These are phyloP conservation scores for Enteromius treurensis DNA, from an alignment of 2,797 vertebrate species.

Conservation along the genomic window DNA sequence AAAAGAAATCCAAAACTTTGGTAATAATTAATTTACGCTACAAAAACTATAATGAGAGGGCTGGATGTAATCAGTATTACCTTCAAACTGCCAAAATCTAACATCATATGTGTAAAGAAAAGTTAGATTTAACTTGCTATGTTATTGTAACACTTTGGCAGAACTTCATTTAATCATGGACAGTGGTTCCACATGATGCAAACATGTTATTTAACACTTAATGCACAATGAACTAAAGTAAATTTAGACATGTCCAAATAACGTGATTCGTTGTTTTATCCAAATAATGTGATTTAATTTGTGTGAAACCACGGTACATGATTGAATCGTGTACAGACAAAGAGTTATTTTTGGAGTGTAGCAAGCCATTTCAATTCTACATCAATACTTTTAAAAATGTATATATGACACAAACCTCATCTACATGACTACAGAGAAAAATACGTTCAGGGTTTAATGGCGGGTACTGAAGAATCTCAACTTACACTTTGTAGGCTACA, in stretches of 20 bases:
- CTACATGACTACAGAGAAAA: neutral
- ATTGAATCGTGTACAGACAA: neutral
- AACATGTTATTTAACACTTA: neutral
- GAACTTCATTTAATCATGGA: neutral
- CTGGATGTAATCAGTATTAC: neutral
- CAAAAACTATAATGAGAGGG: neutral
- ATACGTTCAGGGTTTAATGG: slow-evolving; percentile 7
- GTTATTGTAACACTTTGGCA: neutral
- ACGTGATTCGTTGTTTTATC: neutral
- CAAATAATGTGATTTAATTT: neutral
- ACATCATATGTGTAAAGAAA: neutral
- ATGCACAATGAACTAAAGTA: neutral
- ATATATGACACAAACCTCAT: neutral
- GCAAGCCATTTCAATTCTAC: neutral
- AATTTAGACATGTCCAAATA: neutral
- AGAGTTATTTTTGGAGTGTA: neutral
- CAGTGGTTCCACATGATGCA: neutral
- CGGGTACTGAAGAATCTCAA: slow-evolving; percentile 65
- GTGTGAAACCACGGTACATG: neutral
- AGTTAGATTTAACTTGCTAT: neutral
- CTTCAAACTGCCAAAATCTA: neutral
- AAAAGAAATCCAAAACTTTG: neutral
- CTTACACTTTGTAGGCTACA: slow-evolving; percentile 97
- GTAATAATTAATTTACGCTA: neutral
- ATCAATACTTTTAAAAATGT: neutral